These are phyloP conservation scores for Lordiphosa stackelbergi DNA, from an alignment of 1,140 invertebrate genomes.

Conservation along the genomic window DNA sequence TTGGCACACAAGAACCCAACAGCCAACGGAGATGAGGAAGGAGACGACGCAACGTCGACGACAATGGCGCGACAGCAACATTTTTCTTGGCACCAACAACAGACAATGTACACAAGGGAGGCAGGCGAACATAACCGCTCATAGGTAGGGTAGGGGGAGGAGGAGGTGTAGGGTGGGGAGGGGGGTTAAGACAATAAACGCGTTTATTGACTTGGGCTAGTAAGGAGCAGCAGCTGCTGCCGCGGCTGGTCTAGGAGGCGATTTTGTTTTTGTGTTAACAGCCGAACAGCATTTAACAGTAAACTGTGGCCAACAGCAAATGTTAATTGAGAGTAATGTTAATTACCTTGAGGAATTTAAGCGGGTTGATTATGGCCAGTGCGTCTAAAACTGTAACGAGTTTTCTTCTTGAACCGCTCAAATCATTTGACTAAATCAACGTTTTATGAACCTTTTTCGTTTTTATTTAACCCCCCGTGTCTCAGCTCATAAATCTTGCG, in stretches of 20 bases:
- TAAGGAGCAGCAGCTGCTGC: constrained; percentile 9
- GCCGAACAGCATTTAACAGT: constrained; percentile 59
- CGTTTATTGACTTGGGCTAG: constrained; percentile 67
- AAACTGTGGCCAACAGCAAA: constrained; percentile 61
- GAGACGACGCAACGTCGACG: constrained; percentile 14
- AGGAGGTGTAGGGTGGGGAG: neutral
- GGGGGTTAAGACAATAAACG: constrained; percentile 66
- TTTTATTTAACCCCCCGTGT: no score
- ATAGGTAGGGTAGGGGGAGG: constrained; percentile 13
- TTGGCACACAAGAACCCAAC: constrained; percentile 51
- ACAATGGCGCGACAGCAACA: constrained; percentile 73
- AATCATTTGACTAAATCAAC: no score
- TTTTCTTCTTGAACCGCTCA: no score
- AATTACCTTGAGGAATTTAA: constrained; percentile 58
- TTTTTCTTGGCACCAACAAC: constrained; percentile 73
- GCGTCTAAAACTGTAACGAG: constrained; percentile 23
- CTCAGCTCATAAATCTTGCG: constrained; percentile 64
- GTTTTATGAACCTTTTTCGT: no score
- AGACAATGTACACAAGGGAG: constrained; percentile 69
- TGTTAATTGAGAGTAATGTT: constrained; percentile 74
- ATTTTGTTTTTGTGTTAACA: constrained; percentile 33
- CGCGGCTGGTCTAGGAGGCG: neutral
- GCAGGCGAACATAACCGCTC: constrained; percentile 4
- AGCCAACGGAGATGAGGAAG: constrained; percentile 21
- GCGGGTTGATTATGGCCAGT: constrained; percentile 29